Conservation (phyloP, 2,797 vertebrate species). For the Alfaro cultratus region DNA sequence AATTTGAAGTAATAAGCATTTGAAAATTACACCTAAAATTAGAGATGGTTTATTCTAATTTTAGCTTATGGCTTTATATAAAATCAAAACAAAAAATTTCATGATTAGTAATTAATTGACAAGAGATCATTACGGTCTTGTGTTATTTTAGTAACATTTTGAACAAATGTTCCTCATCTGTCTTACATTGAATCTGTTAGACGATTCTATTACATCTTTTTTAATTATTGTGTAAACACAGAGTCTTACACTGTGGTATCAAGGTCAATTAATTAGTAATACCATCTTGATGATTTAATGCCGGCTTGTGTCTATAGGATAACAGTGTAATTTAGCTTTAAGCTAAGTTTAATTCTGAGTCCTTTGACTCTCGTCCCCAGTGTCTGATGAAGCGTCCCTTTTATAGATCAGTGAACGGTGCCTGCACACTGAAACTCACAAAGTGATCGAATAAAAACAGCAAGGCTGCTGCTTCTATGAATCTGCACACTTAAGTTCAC, state of each 20-base stretch:
- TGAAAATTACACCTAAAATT: not conserved
- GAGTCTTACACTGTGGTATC: not conserved
- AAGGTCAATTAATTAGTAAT: not conserved
- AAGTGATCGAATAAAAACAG: slow-evolving; percentile 2
- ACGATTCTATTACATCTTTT: not conserved
- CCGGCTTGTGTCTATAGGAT: not conserved
- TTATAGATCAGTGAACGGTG: slow-evolving; percentile 10
- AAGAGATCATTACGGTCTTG: not conserved
- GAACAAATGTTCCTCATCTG: not conserved
- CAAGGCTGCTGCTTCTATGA: slow-evolving; percentile 8
- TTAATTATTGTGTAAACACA: not conserved
- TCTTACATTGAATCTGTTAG: not conserved
- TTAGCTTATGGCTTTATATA: not conserved
- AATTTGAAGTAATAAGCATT: not conserved
- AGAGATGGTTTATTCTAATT: not conserved
- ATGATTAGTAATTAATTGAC: not conserved
- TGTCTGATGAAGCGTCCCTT: slow-evolving; percentile 39
- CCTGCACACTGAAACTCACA: slow-evolving; percentile 1
- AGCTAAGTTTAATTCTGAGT: slow-evolving; percentile 23
- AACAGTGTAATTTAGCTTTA: not conserved
- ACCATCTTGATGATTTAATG: not conserved
- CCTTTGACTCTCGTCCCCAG: slow-evolving; percentile 23
- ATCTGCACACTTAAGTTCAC: slow-evolving; percentile 8
- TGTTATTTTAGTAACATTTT: not conserved
- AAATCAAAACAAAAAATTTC: not conserved